Conservation (phyloP, 2,113 vertebrate genomes). For the Theristicus caerulescens region DNA sequence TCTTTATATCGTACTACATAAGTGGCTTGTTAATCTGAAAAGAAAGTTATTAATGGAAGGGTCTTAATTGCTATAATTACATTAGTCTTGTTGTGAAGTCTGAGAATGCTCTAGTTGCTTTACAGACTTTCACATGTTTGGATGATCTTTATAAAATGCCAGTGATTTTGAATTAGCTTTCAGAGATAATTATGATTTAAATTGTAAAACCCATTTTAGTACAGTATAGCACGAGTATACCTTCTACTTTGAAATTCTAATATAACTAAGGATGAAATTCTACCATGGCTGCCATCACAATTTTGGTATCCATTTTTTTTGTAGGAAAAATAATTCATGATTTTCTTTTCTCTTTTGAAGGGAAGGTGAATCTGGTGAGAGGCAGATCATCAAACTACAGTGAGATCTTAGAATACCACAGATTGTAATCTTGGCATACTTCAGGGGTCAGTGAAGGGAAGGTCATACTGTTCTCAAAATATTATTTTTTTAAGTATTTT, state of each 20-base stretch:
- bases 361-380: background rate
- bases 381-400: background rate
- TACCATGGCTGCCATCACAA: background rate
- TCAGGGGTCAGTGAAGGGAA: background rate
- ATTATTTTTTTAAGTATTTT: background rate
- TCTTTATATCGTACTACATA: conserved; percentile 34
- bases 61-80: conserved; percentile 54
- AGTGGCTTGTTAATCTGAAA: conserved; percentile 45
- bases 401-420: background rate
- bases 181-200: conserved; percentile 2
- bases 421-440: background rate
- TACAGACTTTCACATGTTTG: background rate
- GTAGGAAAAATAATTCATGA: accelerated
- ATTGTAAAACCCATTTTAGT: background rate
- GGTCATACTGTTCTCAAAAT: background rate
- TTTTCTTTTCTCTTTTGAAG: background rate
- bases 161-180: conserved; percentile 40
- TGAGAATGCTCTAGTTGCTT: background rate
- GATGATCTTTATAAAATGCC: background rate
- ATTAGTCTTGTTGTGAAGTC: conserved; percentile 6
- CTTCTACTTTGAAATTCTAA: conserved; percentile 11
- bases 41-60: conserved; percentile 30
- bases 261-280: background rate
- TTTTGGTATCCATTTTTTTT: background rate
- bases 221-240: background rate